Conservation (phyloP, 2,888 invertebrate genomes). For the Eilema sororculum region DNA sequence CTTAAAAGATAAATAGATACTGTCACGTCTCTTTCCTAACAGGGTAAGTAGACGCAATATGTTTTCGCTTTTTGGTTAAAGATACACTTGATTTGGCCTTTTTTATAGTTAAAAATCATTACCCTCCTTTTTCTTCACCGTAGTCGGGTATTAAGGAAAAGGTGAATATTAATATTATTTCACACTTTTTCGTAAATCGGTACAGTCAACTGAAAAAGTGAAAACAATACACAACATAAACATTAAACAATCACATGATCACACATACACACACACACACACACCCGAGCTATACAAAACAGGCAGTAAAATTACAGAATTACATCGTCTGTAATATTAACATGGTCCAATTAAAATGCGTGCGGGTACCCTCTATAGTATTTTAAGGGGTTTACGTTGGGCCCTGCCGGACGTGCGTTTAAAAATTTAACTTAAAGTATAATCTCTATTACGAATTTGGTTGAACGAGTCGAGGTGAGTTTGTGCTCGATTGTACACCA, state of each 20-base stretch:
- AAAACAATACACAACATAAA: constrained; percentile 25
- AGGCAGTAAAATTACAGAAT: constrained; percentile 40
- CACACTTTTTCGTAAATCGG: neutral
- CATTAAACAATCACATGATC: constrained; percentile 8
- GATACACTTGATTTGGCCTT: no score
- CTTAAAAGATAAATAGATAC: neutral
- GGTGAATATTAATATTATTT: no score
- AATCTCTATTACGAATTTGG: constrained; percentile 50
- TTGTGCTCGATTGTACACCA: constrained; percentile 11
- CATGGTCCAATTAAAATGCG: constrained; percentile 67
- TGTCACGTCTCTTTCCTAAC: neutral
- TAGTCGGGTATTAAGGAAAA: no score
- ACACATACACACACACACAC: neutral
- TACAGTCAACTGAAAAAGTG: neutral
- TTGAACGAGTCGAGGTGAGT: constrained; percentile 24
- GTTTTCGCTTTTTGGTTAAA: no score
- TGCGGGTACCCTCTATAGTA: constrained; percentile 56
- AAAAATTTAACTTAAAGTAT: constrained; percentile 65
- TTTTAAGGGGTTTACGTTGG: constrained; percentile 57
- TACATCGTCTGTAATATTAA: constrained; percentile 63
- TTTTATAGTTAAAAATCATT: no score
- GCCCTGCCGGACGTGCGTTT: constrained; percentile 56
- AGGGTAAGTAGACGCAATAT: no score
- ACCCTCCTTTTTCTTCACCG: no score
- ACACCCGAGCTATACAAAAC: neutral